Evolutionary conservation across 2,113 vertebrate genomes (phyloP).

Genomic region (Chlorodrepanis virens): DNA sequence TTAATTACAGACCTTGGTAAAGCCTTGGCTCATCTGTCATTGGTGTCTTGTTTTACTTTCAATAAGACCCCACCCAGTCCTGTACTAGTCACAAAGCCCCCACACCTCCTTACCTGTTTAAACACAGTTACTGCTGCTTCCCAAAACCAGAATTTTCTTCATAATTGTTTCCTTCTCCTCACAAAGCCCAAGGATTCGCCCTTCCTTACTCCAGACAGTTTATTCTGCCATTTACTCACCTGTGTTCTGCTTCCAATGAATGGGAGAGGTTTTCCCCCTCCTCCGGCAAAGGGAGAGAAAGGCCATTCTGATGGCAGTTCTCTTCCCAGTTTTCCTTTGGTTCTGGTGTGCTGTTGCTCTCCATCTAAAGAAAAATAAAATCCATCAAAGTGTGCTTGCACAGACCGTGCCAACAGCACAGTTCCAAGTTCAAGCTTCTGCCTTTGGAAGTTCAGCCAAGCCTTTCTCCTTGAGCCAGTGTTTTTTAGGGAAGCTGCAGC

Average conservation of each 20-base stretch:
- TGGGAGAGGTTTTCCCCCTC: slow-evolving; percentile 92
- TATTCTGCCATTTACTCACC: slow-evolving; percentile 70
- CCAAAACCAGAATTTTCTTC: not conserved
- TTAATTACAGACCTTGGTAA: slow-evolving; percentile 27
- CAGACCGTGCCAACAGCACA: not conserved
- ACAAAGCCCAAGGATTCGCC: not conserved
- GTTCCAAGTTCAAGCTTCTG: not conserved
- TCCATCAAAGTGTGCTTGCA: not conserved
- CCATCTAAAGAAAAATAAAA: slow-evolving; percentile 60
- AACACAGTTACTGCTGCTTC: not conserved
- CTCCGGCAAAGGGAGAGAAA: slow-evolving; percentile 88
- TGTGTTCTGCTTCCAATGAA: slow-evolving; percentile 96
- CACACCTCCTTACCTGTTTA: not conserved
- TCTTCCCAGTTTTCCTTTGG: slow-evolving; percentile 90
- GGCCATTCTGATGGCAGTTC: slow-evolving; percentile 89
- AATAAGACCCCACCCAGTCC: not conserved
- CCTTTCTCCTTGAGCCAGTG: not conserved
- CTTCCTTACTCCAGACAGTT: not conserved
- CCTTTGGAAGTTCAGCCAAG: not conserved
- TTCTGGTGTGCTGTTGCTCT: slow-evolving; percentile 86
- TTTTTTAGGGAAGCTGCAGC: not conserved
- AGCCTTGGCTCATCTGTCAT: not conserved
- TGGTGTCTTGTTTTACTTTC: not conserved
- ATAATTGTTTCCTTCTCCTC: not conserved
- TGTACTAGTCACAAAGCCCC: not conserved